These are phyloP conservation scores for Micromesistius poutassou DNA, from an alignment of 2,797 vertebrate species.

Conservation along the genomic window DNA sequence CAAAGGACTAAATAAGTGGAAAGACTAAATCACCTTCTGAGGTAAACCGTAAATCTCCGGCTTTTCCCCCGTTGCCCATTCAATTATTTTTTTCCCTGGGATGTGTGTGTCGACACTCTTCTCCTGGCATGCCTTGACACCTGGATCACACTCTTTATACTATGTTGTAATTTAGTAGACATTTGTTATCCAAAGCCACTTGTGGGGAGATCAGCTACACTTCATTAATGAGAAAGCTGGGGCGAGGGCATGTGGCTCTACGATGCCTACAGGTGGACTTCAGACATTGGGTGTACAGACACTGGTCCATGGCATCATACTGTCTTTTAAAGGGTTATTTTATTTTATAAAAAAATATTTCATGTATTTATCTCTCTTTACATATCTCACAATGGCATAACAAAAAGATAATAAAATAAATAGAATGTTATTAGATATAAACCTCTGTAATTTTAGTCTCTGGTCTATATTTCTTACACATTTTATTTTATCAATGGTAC, in stretches of 20 bases:
- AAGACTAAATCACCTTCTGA: not conserved
- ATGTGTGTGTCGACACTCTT: not conserved
- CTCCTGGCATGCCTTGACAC: not conserved
- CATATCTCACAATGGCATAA: too few species aligned
- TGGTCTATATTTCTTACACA: too few species aligned
- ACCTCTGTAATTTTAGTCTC: too few species aligned
- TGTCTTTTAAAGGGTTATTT: too few species aligned
- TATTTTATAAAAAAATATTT: too few species aligned
- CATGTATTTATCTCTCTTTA: too few species aligned
- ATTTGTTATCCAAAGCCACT: not conserved
- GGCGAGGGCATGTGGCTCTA: not conserved
- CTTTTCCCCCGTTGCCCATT: not conserved
- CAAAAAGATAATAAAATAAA: too few species aligned
- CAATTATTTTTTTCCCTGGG: not conserved
- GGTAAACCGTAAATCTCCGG: not conserved
- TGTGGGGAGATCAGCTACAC: not conserved
- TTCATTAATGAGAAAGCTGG: not conserved
- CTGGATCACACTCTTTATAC: too few species aligned
- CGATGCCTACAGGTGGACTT: not conserved
- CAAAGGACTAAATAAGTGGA: not conserved
- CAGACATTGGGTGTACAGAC: not conserved
- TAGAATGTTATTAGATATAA: too few species aligned
- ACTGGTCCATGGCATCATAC: too few species aligned
- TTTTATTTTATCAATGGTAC: too few species aligned
- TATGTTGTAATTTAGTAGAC: not conserved